A percentile compares a stretch with the other conserved stretches of the same genome.
These are phyloP conservation scores for Leptura quadrifasciata DNA, from an alignment of 2,888 invertebrate species.

Conservation along the genomic window DNA sequence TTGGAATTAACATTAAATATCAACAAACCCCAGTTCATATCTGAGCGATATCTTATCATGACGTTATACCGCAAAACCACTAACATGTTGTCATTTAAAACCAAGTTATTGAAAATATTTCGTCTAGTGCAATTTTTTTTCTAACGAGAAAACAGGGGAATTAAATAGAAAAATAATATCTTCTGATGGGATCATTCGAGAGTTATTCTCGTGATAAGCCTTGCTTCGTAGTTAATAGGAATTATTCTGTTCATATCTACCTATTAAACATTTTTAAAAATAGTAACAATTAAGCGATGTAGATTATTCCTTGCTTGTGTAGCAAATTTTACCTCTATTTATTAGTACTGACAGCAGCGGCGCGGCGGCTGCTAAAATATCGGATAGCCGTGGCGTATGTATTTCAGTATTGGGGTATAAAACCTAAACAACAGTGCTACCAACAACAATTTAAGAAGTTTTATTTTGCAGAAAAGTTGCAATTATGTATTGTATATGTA, in stretches of 20 bases:
- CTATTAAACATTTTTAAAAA: background rate
- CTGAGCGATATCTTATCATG: constrained; percentile 23
- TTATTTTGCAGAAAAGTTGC: too few relatives aligned
- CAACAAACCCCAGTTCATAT: constrained; percentile 18
- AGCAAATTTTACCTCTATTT: background rate
- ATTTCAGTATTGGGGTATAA: too few relatives aligned
- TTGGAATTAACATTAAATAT: constrained; percentile 25
- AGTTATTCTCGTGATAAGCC: background rate
- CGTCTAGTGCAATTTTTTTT: constrained; percentile 17
- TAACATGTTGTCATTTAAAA: constrained; percentile 34
- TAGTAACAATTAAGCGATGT: background rate
- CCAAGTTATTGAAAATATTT: constrained; percentile 21
- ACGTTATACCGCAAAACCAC: constrained; percentile 27
- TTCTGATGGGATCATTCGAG: background rate
- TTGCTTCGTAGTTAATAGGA: background rate
- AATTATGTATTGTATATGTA: too few relatives aligned
- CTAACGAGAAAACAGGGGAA: background rate
- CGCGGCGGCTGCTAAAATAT: too few relatives aligned
- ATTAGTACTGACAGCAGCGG: too few relatives aligned
- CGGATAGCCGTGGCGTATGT: too few relatives aligned
- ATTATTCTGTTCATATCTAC: background rate
- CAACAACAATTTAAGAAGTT: too few relatives aligned
- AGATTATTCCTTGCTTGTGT: background rate
- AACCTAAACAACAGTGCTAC: too few relatives aligned
- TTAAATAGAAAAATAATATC: background rate